Percentiles rank a stretch among this genome's conserved stretches.
Evolutionary conservation across 2,888 invertebrate species (phyloP).

Genomic region (Dione vanillae): DNA sequence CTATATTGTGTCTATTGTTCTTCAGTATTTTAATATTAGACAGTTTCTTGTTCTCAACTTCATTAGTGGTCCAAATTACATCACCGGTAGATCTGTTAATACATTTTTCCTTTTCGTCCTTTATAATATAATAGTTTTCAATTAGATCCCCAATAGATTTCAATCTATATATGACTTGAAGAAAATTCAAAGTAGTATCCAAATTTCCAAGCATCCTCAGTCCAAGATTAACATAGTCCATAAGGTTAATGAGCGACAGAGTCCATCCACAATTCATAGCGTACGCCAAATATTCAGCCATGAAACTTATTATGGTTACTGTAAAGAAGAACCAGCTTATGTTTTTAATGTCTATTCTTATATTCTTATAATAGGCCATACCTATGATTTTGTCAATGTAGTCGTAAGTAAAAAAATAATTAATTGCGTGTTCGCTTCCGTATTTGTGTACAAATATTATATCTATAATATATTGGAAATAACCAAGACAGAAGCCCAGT

Average conservation of each 20-base stretch:
- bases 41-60: not conserved
- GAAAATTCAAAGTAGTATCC: slow-evolving; percentile 40
- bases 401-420: slow-evolving; percentile 43
- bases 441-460: slow-evolving; percentile 44
- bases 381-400: slow-evolving; percentile 42
- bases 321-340: slow-evolving; percentile 25
- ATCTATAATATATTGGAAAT: slow-evolving; percentile 41
- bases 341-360: slow-evolving; percentile 35
- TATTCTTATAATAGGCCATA: slow-evolving; percentile 36
- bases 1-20: slow-evolving; percentile 24
- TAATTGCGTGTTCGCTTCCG: slow-evolving; percentile 37
- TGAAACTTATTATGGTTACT: slow-evolving; percentile 8
- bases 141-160: slow-evolving; percentile 42
- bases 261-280: slow-evolving; percentile 36
- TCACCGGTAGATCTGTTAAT: slow-evolving; percentile 22
- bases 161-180: slow-evolving; percentile 45
- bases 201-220: slow-evolving; percentile 39
- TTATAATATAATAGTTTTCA: slow-evolving; percentile 35
- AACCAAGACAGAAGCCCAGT: slow-evolving; percentile 37
- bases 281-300: slow-evolving; percentile 36
- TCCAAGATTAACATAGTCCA: slow-evolving; percentile 41
- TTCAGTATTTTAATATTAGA: slow-evolving; percentile 24
- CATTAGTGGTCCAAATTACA: slow-evolving; percentile 20
- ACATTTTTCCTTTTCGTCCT: slow-evolving; percentile 13
- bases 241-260: slow-evolving; percentile 16